These are phyloP conservation scores for Cyprinus carpio DNA, from an alignment of 2,113 vertebrate genomes.

Conservation along the genomic window DNA sequence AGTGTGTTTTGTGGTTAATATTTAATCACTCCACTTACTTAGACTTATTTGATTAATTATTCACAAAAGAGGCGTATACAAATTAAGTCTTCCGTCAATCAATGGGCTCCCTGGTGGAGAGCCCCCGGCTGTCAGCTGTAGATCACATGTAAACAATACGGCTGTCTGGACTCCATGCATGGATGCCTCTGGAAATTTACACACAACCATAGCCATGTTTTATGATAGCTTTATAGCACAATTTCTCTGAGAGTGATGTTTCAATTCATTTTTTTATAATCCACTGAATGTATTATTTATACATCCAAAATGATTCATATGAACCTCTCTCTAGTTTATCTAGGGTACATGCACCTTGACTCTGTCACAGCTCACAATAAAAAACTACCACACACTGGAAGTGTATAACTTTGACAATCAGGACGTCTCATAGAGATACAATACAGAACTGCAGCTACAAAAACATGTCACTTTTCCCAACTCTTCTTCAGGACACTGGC, in stretches of 20 bases:
- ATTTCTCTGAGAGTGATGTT: slow-evolving; percentile 22
- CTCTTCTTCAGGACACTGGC: too few species aligned
- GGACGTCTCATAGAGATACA: neutral
- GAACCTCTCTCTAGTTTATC: neutral
- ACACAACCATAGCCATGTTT: neutral
- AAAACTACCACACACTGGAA: neutral
- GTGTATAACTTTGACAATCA: neutral
- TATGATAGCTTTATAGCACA: neutral
- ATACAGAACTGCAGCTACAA: neutral
- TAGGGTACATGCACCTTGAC: neutral
- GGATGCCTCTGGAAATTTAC: slow-evolving; percentile 14
- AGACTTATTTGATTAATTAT: slow-evolving; percentile 43
- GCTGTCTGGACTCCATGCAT: neutral
- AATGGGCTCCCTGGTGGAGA: neutral
- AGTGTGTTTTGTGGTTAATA: slow-evolving; percentile 35
- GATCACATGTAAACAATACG: slow-evolving; percentile 19
- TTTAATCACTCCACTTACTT: slow-evolving; percentile 41
- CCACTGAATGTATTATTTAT: neutral
- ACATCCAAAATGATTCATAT: neutral
- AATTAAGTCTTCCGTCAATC: slow-evolving; percentile 39
- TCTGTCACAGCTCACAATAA: neutral
- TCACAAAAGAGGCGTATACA: slow-evolving; percentile 17
- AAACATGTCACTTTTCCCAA: neutral
- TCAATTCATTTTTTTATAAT: slow-evolving; percentile 18
- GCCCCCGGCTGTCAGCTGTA: neutral